These are phyloP conservation scores for Aviceda subcristata DNA, from an alignment of 2,113 vertebrate species.

Conservation along the genomic window DNA sequence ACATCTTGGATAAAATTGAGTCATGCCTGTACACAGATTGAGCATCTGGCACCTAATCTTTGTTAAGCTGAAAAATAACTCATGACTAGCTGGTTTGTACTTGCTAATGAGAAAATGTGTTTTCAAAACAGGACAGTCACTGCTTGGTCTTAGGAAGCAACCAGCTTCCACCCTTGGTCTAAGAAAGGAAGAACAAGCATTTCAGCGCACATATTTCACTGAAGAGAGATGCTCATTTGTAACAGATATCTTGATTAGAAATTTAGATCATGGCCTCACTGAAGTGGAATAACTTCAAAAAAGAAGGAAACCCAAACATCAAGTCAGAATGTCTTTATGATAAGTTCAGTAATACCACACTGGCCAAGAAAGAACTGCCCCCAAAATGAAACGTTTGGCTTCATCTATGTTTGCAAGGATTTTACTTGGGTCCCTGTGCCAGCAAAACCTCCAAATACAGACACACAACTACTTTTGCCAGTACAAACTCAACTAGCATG, in stretches of 20 bases:
- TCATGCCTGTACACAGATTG: neutral
- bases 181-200: neutral
- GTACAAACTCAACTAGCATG: neutral
- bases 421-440: neutral
- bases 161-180: neutral
- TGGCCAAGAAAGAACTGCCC: neutral
- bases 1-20: neutral
- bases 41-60: neutral
- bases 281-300: neutral
- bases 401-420: neutral
- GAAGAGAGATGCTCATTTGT: neutral
- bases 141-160: neutral
- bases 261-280: neutral
- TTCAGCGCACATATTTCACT: neutral
- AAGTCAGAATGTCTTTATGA: neutral
- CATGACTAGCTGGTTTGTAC: neutral
- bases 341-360: neutral
- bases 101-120: neutral
- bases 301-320: neutral
- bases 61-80: neutral
- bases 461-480: neutral
- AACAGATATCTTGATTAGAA: neutral
- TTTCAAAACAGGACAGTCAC: neutral
- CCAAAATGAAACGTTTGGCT: neutral
- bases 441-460: neutral